Base-by-base conservation (phyloP, 92 coral and sea anemone genomes). In the Palythoa caribaeorum region DNA sequence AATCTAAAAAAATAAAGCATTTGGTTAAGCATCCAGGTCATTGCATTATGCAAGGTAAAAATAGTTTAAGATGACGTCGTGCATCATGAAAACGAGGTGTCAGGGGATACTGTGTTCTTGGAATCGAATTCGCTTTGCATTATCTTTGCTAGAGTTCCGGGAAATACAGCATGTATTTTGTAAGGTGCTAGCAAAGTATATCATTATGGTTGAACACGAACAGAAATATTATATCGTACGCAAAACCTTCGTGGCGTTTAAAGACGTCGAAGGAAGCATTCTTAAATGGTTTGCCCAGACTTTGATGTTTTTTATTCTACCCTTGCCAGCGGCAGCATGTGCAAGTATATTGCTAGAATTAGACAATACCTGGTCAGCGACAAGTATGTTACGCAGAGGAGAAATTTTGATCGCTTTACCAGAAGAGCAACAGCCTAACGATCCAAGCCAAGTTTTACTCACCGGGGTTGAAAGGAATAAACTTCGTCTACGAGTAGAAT, bases 351-450 rank as follows among this genome's bases (percentile, higher is more conserved):
- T 28, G 28, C 28, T 28, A 28, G 28, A 28, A 28, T 28, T 28
- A 28, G 0, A 28, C 28, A 28, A 28, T 28, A 28, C 28, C 28
- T 28, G 28, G 28, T 28, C 28, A 28, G 65, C 72, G 28, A 87
- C 87, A 4, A 79, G 68, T 38, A 87, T 71, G 57, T 80, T 94
- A 9, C 59, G 88, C 65, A 86, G 84, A 65, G 96, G 93, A 59
- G 93, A 92, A 50, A 80, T 94, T 38, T 76, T 94, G 10, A 89
- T 78, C 38, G 91, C 94, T 48, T 85, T 94, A 44, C 88, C 92
- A 48, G 93, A 92, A 89, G 80, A 70, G 3, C 91, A 89, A 13
- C 96, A 94, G 37, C 96, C 96, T 13, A 4, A 74, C 17, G 90
- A 94, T 78, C 63, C 76, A 16, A 50, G 17, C 10, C 71, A 63